Conservation (phyloP, 2,113 vertebrate species). For the Osmerus mordax region DNA sequence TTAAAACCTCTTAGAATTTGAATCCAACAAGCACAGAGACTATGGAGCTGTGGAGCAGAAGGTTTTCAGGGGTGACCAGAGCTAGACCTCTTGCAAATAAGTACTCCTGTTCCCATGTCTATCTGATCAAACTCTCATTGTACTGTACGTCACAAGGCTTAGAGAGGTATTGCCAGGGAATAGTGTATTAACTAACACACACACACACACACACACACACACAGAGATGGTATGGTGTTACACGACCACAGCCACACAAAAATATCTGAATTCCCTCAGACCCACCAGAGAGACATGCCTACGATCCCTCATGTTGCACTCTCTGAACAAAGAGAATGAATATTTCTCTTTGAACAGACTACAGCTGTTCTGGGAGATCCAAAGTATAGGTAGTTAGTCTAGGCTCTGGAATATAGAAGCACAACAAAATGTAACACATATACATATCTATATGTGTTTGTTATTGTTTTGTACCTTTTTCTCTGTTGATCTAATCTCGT, state of each 20-base stretch:
- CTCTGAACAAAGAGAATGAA: constrained; percentile 36
- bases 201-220: constrained; percentile 2
- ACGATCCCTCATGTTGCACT: constrained; percentile 64
- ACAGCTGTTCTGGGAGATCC: constrained; percentile 34
- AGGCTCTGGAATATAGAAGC: constrained; percentile 63
- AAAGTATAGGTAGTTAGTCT: constrained; percentile 39
- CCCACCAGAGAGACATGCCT: constrained; percentile 36
- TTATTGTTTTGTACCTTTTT: constrained; percentile 6
- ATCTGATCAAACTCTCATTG: neutral
- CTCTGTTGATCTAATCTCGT: constrained; percentile 16
- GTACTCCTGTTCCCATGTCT: constrained; percentile 29
- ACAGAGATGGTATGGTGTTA: neutral
- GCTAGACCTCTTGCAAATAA: neutral
- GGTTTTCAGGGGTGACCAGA: constrained; percentile 16
- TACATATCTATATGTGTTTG: constrained; percentile 44
- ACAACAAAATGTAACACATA: constrained; percentile 61
- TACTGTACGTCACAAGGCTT: no score
- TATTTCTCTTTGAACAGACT: constrained; percentile 4
- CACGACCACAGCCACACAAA: constrained; percentile 13
- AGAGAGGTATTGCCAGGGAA: neutral
- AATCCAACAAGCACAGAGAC: constrained; percentile 49
- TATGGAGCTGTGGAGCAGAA: constrained; percentile 17
- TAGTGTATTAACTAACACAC: neutral
- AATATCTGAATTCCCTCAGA: constrained; percentile 8
- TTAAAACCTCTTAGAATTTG: constrained; percentile 17